Base-by-base conservation (phyloP, 1,140 invertebrate genomes). In the Probaryconus sp. region DNA sequence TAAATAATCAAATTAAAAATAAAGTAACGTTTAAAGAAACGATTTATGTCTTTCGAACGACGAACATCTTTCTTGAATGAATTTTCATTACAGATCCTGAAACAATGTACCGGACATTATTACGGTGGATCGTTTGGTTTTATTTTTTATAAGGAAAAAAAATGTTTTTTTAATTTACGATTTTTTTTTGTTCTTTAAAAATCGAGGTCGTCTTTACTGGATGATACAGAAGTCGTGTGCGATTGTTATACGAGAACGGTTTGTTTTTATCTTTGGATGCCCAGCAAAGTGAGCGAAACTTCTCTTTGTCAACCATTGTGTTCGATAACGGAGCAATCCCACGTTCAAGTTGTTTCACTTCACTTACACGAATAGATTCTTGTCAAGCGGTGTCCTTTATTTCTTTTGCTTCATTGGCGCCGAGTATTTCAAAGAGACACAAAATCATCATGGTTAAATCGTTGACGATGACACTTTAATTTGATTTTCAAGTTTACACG, bases 251-350 rank as follows among this genome's bases (percentile, higher is more conserved):
- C 11, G 63, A 56, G 40, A 50, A 50, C 11, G 45, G 37, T 69
- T 69, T 60, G 55, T 68, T 58, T 69, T 61, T 69, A 61, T 53
- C 55, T 61, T 69, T 30, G 35, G 30, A 33, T 37, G 40, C 38
- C 47, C 55, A 47, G 40, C 21, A 69, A 60, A 69, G 65, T 69
- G 55, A 69, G 40, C 47, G 55, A 61, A 69, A 61, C 55, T 69
- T 53, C 43, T 51, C 64, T 61, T 69, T 69, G 55, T 60, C 38
- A 60, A 60, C 53, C 43, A 68, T 68, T 68, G n/a, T n/a, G 42
- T 60, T 69, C 65, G 48, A 60, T 69, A 61, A 51, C 55, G 48
- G 43, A 60, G 55, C 65, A 60, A 69, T 69, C 24, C 45, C 31
- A 37, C 24, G 47, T 55, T 38, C 9, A 68, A 55, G 45, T 56